These are phyloP conservation scores for Furcula furcula DNA, from an alignment of 2,888 invertebrate genomes.

Conservation along the genomic window DNA sequence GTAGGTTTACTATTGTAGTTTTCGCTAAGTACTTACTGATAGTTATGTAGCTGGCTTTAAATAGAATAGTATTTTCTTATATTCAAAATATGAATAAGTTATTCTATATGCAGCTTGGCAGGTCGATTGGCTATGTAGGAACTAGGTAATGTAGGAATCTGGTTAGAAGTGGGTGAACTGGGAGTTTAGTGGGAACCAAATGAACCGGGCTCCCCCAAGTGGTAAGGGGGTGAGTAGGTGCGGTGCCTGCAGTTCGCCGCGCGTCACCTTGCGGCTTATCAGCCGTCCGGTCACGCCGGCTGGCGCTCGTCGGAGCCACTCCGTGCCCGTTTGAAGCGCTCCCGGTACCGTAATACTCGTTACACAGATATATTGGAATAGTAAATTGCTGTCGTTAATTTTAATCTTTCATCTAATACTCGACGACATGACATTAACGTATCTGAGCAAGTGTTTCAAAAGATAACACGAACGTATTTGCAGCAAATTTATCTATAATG, in stretches of 20 bases:
- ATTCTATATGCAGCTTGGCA: too few relatives aligned
- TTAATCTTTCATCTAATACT: constrained; percentile 25
- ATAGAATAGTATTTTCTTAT: too few relatives aligned
- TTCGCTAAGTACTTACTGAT: too few relatives aligned
- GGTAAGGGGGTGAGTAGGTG: constrained; percentile 27
- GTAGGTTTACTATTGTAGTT: constrained; percentile 18
- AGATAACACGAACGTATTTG: neutral
- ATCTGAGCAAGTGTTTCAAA: constrained; percentile 4
- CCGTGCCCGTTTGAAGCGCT: constrained; percentile 19
- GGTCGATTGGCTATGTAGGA: constrained; percentile 34
- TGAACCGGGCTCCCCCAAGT: constrained; percentile 35
- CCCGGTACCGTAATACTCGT: constrained; percentile 15
- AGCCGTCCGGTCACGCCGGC: constrained; percentile 51
- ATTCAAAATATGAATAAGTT: too few relatives aligned
- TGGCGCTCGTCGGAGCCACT: constrained; percentile 30
- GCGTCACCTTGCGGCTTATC: constrained; percentile 67
- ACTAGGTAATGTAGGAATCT: constrained; percentile 50
- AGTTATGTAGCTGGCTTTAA: too few relatives aligned
- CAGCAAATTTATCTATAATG: too few relatives aligned
- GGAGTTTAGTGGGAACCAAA: constrained; percentile 40
- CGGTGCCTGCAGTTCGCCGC: constrained; percentile 49
- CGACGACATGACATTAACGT: constrained; percentile 5
- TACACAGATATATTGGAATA: constrained; percentile 29
- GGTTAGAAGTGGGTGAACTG: constrained; percentile 33
- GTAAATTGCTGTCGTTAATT: constrained; percentile 30